Percentiles rank a stretch among this genome's conserved stretches.
These are phyloP conservation scores for Actias luna DNA, from an alignment of 2,888 invertebrate species.

Conservation along the genomic window DNA sequence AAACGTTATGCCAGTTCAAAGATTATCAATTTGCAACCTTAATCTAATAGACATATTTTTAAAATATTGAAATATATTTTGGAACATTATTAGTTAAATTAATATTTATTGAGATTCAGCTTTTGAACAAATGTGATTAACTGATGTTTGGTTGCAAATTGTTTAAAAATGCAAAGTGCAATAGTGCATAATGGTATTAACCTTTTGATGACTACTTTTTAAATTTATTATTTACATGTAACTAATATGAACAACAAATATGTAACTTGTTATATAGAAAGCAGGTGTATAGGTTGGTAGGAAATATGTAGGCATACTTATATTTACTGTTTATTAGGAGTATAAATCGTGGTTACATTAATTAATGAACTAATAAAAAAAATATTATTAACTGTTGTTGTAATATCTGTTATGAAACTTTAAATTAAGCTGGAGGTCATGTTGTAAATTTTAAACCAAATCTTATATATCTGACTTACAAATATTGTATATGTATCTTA, in stretches of 20 bases:
- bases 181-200: conserved; percentile 9
- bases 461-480: too few relatives aligned
- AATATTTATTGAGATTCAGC: too few relatives aligned
- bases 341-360: not conserved
- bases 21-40: not conserved
- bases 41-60: not conserved
- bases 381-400: not conserved
- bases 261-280: not conserved
- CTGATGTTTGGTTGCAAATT: not conserved
- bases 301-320: not conserved
- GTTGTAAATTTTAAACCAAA: not conserved
- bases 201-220: conserved; percentile 6
- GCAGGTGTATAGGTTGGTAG: not conserved
- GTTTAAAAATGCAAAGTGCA: not conserved
- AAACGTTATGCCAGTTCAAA: not conserved
- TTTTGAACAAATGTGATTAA: not conserved
- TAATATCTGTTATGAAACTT: not conserved
- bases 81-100: too few relatives aligned
- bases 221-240: not conserved
- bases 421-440: not conserved
- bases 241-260: not conserved
- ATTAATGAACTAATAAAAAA: too few relatives aligned
- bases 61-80: too few relatives aligned
- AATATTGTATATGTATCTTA: not conserved
- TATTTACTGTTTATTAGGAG: not conserved